Percentiles rank a stretch among this genome's conserved stretches.
These are phyloP conservation scores for Centropristis striata DNA, from an alignment of 2,113 vertebrate species.

Conservation along the genomic window DNA sequence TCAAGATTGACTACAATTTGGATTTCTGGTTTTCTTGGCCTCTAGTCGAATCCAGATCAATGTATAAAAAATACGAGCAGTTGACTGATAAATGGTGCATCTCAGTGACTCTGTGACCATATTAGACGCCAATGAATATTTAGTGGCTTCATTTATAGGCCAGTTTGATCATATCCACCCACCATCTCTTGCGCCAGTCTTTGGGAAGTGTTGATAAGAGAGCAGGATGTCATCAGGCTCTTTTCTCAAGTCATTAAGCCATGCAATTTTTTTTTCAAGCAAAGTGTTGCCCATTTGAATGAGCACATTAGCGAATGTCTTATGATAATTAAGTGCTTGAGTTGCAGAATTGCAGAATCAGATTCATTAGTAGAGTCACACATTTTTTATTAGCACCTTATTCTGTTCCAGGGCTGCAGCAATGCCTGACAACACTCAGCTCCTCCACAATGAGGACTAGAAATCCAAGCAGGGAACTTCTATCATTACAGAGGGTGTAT, in stretches of 20 bases:
- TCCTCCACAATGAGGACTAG: constrained; percentile 48
- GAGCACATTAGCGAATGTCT: constrained; percentile 82
- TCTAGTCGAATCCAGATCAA: constrained; percentile 54
- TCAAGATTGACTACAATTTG: constrained; percentile 66
- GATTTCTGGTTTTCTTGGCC: constrained; percentile 62
- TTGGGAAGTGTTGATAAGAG: constrained; percentile 79
- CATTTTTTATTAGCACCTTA: constrained; percentile 85
- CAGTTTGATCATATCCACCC: constrained; percentile 77
- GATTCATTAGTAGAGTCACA: constrained; percentile 86
- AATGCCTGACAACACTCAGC: constrained; percentile 62
- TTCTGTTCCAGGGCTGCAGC: constrained; percentile 77
- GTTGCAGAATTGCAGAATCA: constrained; percentile 82
- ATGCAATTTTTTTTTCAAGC: constrained; percentile 81
- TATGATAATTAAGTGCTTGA: constrained; percentile 87
- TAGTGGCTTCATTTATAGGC: constrained; percentile 66
- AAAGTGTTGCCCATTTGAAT: constrained; percentile 83
- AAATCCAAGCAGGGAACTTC: constrained; percentile 55
- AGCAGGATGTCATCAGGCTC: constrained; percentile 83
- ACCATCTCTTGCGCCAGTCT: constrained; percentile 68
- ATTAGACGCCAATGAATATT: constrained; percentile 71
- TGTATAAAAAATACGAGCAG: constrained; percentile 54
- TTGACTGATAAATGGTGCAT: constrained; percentile 65
- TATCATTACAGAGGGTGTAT: constrained; percentile 43
- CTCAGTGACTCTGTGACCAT: constrained; percentile 64
- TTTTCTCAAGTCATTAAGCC: constrained; percentile 84